These are phyloP conservation scores for Helleia helle DNA, from an alignment of 2,888 invertebrate genomes.

Conservation along the genomic window DNA sequence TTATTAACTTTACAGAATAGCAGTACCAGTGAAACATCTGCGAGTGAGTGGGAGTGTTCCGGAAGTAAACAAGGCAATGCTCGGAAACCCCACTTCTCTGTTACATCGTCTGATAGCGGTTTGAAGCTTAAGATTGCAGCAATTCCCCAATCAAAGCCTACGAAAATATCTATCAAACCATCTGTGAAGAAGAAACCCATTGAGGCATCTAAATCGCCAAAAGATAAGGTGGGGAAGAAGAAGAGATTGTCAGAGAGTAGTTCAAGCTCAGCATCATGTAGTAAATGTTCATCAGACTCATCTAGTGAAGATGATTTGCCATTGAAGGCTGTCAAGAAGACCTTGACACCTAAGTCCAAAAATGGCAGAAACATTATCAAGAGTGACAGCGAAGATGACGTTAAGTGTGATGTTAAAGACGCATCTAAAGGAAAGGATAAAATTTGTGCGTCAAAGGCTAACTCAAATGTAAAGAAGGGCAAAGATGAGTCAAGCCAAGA, in stretches of 20 bases:
- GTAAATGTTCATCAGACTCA: conserved; percentile 60
- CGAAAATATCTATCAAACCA: conserved; percentile 47
- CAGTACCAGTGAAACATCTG: conserved; percentile 52
- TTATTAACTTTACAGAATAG: conserved; percentile 46
- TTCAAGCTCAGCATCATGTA: conserved; percentile 67
- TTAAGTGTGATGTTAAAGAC: conserved; percentile 42
- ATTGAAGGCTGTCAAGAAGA: conserved; percentile 54
- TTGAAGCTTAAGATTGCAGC: conserved; percentile 76
- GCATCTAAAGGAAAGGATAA: conserved; percentile 47
- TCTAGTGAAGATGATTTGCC: conserved; percentile 65
- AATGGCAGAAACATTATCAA: conserved; percentile 31
- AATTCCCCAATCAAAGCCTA: conserved; percentile 63
- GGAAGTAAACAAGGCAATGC: conserved; percentile 42
- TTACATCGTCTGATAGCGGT: conserved; percentile 76
- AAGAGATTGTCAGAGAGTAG: conserved; percentile 49
- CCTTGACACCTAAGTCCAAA: conserved; percentile 44
- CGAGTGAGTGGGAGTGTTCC: conserved; percentile 61
- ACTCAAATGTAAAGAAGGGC: conserved; percentile 42
- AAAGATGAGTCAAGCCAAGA: conserved; percentile 45
- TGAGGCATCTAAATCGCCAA: conserved; percentile 25
- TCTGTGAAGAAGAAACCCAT: conserved; percentile 48
- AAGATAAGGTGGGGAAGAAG: conserved; percentile 21
- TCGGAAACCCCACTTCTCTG: conserved; percentile 72
- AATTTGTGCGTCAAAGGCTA: conserved; percentile 41
- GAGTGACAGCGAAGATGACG: conserved; percentile 52